Conservation (phyloP, 2,113 vertebrate species). For the Amphiprion ocellaris region DNA sequence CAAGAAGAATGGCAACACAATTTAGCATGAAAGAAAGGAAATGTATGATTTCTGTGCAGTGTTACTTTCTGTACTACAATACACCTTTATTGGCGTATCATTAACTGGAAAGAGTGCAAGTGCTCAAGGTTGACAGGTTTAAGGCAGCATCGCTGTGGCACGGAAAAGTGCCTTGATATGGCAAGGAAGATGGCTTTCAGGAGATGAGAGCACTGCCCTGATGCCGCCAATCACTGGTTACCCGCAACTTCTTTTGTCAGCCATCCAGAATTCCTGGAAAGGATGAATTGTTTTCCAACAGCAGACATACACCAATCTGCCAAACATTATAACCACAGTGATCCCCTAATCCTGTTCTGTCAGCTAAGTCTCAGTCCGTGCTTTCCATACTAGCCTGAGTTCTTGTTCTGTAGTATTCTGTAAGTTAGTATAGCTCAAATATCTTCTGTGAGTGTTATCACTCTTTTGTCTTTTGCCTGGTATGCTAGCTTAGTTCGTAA, state of each 20-base stretch:
- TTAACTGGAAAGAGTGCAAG: conserved; percentile 4
- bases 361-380: no score
- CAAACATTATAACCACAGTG: no score
- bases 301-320: neutral
- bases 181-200: conserved; percentile 11
- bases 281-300: conserved; percentile 31
- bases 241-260: conserved; percentile 21
- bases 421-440: no score
- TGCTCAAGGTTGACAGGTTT: neutral
- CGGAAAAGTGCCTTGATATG: conserved; percentile 5
- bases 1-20: conserved; percentile 9
- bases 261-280: neutral
- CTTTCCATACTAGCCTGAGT: no score
- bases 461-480: no score
- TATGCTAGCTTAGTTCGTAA: no score
- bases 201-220: conserved; percentile 27
- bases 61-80: neutral
- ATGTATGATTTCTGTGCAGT: neutral
- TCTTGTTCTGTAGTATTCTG: no score
- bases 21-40: neutral
- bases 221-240: conserved; percentile 18
- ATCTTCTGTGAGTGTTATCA: no score
- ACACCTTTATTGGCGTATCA: neutral
- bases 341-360: no score
- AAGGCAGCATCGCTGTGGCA: neutral